These are phyloP conservation scores for Anguilla megastoma DNA, from an alignment of 2,797 vertebrate genomes.

Conservation along the genomic window DNA sequence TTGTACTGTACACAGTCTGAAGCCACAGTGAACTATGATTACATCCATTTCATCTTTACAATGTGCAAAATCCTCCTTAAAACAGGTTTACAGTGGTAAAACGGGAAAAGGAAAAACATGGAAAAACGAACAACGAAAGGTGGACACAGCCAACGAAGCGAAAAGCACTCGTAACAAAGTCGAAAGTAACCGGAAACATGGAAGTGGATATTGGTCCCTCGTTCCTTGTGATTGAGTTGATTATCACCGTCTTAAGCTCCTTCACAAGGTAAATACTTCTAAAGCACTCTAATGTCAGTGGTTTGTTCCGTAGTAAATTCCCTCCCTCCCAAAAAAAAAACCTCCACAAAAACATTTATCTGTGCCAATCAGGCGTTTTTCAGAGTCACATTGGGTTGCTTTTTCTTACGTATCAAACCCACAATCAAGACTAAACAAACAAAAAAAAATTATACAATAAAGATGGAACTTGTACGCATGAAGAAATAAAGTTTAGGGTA, in stretches of 20 bases:
- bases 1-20: conserved; percentile 94
- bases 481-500: conserved; percentile 40
- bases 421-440: conserved; percentile 24
- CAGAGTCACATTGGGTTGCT: neutral
- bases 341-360: neutral
- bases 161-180: conserved; percentile 52
- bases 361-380: conserved; percentile 14
- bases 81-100: conserved; percentile 82
- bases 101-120: conserved; percentile 54
- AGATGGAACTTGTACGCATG: conserved; percentile 15
- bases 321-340: conserved; percentile 16
- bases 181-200: conserved; percentile 66
- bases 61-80: conserved; percentile 96
- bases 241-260: conserved; percentile 52
- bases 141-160: conserved; percentile 21
- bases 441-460: neutral
- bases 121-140: conserved; percentile 11
- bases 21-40: conserved; percentile 97
- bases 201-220: conserved; percentile 90
- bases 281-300: conserved; percentile 53
- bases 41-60: conserved; percentile 93
- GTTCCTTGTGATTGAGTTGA: conserved; percentile 72
- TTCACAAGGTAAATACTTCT: conserved; percentile 32
- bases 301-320: conserved; percentile 54
- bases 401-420: conserved; percentile 5